These are phyloP conservation scores for Pristiophorus japonicus DNA, from an alignment of 2,113 vertebrate genomes.

Conservation along the genomic window DNA sequence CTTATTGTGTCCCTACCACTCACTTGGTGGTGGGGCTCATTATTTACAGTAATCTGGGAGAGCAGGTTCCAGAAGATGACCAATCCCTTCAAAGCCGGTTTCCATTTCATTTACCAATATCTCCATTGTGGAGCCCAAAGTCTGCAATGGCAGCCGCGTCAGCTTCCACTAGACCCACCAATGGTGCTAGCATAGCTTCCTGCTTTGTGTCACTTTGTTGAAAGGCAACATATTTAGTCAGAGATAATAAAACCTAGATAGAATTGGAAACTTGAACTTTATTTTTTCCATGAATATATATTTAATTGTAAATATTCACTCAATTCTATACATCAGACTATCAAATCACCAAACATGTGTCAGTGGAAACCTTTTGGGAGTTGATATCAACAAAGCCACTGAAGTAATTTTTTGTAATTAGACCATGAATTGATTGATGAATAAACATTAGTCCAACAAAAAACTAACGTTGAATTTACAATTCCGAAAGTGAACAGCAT, in stretches of 20 bases:
- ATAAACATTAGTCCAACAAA: neutral
- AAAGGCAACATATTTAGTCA: neutral
- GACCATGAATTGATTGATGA: neutral
- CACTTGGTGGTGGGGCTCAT: too few relatives aligned
- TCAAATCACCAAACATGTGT: neutral
- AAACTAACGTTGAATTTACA: neutral
- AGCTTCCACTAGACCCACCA: too few relatives aligned
- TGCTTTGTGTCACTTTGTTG: neutral
- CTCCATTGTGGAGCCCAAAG: too few relatives aligned
- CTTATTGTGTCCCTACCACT: too few relatives aligned
- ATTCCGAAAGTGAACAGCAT: neutral
- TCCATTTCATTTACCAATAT: too few relatives aligned
- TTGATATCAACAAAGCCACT: too few relatives aligned
- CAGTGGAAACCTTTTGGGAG: neutral
- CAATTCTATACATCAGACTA: neutral
- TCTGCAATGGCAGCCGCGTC: too few relatives aligned
- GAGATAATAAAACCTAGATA: neutral
- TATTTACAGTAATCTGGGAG: too few relatives aligned
- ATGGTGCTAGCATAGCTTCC: too few relatives aligned
- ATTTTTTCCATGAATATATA: neutral
- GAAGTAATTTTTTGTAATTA: neutral
- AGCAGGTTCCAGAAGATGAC: too few relatives aligned
- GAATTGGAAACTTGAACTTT: neutral
- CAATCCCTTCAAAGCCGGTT: too few relatives aligned
- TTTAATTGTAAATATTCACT: constrained; percentile 4